phyloP scores from a whole-genome alignment of 2,888 invertebrate species.

The Micoletzkya japonica region DNA sequence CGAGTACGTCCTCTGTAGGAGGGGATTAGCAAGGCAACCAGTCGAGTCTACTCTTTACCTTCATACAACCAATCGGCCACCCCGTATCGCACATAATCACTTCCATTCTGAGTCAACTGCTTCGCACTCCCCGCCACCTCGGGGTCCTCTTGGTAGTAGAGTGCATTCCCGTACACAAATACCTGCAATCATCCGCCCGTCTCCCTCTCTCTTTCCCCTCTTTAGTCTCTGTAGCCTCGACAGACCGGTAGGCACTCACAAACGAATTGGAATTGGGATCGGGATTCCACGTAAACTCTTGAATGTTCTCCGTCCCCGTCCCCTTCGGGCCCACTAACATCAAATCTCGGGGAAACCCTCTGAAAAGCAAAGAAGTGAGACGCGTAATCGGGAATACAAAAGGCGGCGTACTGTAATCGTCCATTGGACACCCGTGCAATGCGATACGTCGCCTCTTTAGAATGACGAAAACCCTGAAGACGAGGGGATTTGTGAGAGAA shows the following conservation, averaged over 20 bases:
- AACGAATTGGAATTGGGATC: constrained; percentile 36
- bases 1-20: constrained; percentile 48
- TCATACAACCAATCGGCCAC: constrained; percentile 48
- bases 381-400: neutral
- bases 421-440: constrained; percentile 35
- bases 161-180: constrained; percentile 38
- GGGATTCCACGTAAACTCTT: constrained; percentile 44
- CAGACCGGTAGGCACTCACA: constrained; percentile 21
- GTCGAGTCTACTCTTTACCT: constrained; percentile 27
- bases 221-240: neutral
- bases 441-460: constrained; percentile 33
- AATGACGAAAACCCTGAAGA: constrained; percentile 39
- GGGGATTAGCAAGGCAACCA: neutral
- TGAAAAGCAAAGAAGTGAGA: neutral
- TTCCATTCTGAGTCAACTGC: constrained; percentile 38
- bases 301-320: constrained; percentile 34
- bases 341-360: neutral
- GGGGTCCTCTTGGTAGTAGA: constrained; percentile 48
- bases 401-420: constrained; percentile 8
- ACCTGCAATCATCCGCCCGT: constrained; percentile 25
- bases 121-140: constrained; percentile 37
- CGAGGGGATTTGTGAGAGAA: neutral
- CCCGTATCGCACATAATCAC: constrained; percentile 39
- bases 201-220: no score
- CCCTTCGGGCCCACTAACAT: constrained; percentile 28